Base-by-base conservation (phyloP, 2,113 vertebrate genomes). In the Panthera tigris region DNA sequence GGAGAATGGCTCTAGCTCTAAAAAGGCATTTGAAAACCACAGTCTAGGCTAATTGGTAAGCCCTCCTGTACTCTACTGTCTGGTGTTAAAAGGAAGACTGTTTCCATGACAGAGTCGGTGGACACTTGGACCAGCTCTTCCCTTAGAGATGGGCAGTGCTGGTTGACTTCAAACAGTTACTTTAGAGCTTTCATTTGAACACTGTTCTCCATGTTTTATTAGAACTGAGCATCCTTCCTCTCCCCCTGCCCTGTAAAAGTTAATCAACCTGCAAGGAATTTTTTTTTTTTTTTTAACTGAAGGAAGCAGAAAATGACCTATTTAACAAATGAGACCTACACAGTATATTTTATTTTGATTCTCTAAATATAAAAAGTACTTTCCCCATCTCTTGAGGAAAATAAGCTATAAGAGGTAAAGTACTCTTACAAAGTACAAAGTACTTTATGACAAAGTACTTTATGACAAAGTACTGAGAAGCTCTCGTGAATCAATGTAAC, bases 231-330 rank as follows among this genome's bases (percentile, higher is more conserved):
- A 23, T 93, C 6, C 11, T 12, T 93, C 29, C 7, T 87, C 12
- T 16, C 3, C 39, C 21, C 50, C 21, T 41, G 21, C 29, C 27
- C 12, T 18, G 36, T 55, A 39, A 71, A 86, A 97, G 23, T 65
- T 52, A 52, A 48, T 94, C 55, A 74, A 68, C 6, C 18, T 50
- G 18, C 63, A 95, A 69, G 36, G 63, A 94, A 33, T 65, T 36
- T 31, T 69, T 39, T 83, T 31, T 84, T 36, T 52, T 36, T 80
- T 87, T 63, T 41, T 8, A 3, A 61, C 68, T 14, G 13, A 33
- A 84, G 63, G 66, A 92, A 80, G 23, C n/a, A 90, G n/a, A 87
- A 88, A 92, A 69, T 90, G 10, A 80, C 39, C 19, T 73, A 12
- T 65, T 79, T 57, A 86, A 84, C 65, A 95, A 93, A 73, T 89